phyloP scores from a whole-genome alignment of 2,888 invertebrate species.

The Epinotia brunnichana region DNA sequence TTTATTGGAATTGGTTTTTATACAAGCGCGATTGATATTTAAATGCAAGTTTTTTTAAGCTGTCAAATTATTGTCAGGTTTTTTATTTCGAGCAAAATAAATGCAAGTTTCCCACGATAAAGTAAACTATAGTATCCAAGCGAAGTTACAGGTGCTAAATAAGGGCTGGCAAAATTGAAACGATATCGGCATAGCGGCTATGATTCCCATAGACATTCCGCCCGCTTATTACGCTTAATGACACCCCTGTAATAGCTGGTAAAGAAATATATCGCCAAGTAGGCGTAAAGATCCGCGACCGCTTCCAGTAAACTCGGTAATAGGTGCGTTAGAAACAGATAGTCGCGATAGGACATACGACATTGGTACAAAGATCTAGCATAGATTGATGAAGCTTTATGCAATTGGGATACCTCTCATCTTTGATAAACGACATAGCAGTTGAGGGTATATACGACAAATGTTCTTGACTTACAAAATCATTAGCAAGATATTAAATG shows the following conservation, averaged over 20 bases:
- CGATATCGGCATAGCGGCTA: constrained; percentile 30
- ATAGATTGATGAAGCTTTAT: not conserved
- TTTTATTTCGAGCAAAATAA: no score
- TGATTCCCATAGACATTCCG: constrained; percentile 44
- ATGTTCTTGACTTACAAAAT: no score
- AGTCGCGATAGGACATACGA: constrained; percentile 18
- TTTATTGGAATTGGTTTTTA: no score
- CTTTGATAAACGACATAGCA: no score
- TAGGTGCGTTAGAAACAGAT: constrained; percentile 48
- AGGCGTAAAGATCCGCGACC: constrained; percentile 68
- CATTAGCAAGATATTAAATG: no score
- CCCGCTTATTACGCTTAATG: constrained; percentile 38
- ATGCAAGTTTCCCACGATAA: not conserved
- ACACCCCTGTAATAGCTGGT: constrained; percentile 45
- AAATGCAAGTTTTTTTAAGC: no score
- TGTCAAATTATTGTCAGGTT: no score
- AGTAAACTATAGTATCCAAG: not conserved
- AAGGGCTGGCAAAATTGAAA: constrained; percentile 30
- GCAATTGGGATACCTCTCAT: not conserved
- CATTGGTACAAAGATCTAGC: not conserved
- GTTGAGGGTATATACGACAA: no score
- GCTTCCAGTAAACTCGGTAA: constrained; percentile 67
- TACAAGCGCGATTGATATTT: no score
- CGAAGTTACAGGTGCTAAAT: constrained; percentile 17
- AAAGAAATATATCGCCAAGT: constrained; percentile 67